These are phyloP conservation scores for Tupaia tana DNA, from an alignment of 2,113 vertebrate genomes.

Conservation along the genomic window DNA sequence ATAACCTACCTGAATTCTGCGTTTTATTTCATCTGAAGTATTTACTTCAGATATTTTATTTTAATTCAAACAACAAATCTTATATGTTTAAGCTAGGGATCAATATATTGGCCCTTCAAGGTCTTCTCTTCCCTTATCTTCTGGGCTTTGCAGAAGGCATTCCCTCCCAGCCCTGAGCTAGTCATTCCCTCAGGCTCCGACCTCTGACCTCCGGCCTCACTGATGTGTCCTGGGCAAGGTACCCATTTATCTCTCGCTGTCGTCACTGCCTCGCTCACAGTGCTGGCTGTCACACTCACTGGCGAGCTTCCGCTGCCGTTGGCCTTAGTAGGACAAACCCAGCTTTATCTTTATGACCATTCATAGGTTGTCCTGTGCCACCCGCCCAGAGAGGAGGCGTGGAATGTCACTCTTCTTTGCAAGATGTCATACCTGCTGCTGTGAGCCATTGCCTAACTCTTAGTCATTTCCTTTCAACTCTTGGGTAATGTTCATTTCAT, in stretches of 20 bases:
- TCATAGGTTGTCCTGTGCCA: background rate
- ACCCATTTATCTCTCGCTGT: background rate
- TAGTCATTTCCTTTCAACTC: constrained; percentile 68
- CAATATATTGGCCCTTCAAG: constrained; percentile 2
- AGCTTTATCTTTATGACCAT: background rate
- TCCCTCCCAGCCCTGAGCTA: background rate
- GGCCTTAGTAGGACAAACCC: background rate
- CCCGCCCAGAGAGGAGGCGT: constrained; percentile 49
- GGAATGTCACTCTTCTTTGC: constrained; percentile 19
- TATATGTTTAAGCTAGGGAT: background rate
- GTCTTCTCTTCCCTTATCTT: background rate
- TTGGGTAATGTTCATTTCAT: background rate
- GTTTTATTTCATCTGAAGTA: background rate
- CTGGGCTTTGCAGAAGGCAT: background rate
- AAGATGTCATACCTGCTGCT: background rate
- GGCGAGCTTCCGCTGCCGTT: constrained; percentile 26
- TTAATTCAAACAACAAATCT: background rate
- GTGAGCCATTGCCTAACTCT: constrained; percentile 41
- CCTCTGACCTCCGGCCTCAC: background rate
- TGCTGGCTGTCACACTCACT: constrained; percentile 54
- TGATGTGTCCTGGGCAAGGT: background rate
- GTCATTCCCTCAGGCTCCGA: background rate
- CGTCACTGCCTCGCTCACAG: background rate
- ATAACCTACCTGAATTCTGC: background rate
- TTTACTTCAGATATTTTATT: constrained; percentile 12